Conservation (phyloP, 1,140 invertebrate genomes). For the Musca vetustissima region DNA sequence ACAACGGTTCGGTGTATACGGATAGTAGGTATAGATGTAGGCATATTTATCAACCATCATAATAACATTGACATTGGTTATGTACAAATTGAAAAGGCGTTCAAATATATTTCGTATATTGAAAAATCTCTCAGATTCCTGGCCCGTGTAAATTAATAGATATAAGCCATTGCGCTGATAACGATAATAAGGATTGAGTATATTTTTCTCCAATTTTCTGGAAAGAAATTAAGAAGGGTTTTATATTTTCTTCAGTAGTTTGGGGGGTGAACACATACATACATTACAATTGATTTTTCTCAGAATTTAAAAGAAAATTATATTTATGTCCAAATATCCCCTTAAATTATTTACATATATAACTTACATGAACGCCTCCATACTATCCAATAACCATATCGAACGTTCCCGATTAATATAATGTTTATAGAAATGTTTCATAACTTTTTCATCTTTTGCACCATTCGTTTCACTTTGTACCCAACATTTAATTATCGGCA, state of each 20-base stretch:
- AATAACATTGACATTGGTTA: constrained; percentile 44
- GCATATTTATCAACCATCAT: constrained; percentile 27
- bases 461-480: neutral
- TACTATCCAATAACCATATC: constrained; percentile 46
- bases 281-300: too few relatives aligned
- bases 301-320: too few relatives aligned
- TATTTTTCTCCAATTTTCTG: constrained; percentile 35
- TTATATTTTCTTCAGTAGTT: too few relatives aligned
- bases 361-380: constrained; percentile 33
- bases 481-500: neutral
- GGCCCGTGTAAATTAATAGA: constrained; percentile 42
- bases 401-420: constrained; percentile 23
- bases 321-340: neutral
- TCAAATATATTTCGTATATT: constrained; percentile 39
- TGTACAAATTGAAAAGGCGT: constrained; percentile 41
- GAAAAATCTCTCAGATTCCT: constrained; percentile 31
- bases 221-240: neutral
- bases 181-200: constrained; percentile 24
- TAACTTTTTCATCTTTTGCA: constrained; percentile 21
- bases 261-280: too few relatives aligned
- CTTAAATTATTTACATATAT: too few relatives aligned
- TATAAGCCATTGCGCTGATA: constrained; percentile 46
- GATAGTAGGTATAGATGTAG: constrained; percentile 47
- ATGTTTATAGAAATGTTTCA: neutral
- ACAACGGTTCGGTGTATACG: constrained; percentile 37